Evolutionary conservation across 1,140 invertebrate genomes (phyloP), one percentile per base, ranked within the genome.

Genomic region (Cotesia glomerata): DNA sequence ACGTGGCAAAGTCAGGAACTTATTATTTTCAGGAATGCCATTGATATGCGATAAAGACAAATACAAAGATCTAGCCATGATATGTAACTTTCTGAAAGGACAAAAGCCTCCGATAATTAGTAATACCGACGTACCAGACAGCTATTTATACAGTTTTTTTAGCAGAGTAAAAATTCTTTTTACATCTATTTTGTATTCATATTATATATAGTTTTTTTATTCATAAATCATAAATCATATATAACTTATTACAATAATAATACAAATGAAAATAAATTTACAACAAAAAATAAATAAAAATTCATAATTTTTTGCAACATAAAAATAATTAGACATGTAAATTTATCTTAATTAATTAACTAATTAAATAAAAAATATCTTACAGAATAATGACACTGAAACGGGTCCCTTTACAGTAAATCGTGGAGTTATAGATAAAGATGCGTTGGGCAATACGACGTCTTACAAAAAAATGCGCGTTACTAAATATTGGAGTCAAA

Each of bases 1-100:
- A 4, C 73, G 67, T 16, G 77, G 51, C 5, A 75, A 71, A 58
- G 73, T 75, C 2, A 66, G 51, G 0, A 74, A 78, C 36, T 69
- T 81, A 45, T 52, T 81, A 2, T 80, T 80, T 11, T 32, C 70
- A 0, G 80, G 80, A 54, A 11, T 81, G 8, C 69, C 73, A 14
- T n/a, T 81, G 9, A 36, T 56, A 4, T 81, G 80, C 36, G 76
- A 79, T 7, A 1, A 5, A 1, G 52, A 58, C 0, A 76, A 74
- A 45, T 75, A 74, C 32, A 71, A 73, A 8, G 75, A 79, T 36
- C 56, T 81, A 9, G 56, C 36, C 4, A 3, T 76, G 1, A 64
- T 81, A 3, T 81, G 80, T 16, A 69, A 71, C 14, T 69, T 74
- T n/a, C 1, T 80, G 1, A 13, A 65, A 5, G 36, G 8, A 2